Evolutionary conservation across 2,113 vertebrate genomes (phyloP).

Genomic region (Cyrtonyx montezumae): DNA sequence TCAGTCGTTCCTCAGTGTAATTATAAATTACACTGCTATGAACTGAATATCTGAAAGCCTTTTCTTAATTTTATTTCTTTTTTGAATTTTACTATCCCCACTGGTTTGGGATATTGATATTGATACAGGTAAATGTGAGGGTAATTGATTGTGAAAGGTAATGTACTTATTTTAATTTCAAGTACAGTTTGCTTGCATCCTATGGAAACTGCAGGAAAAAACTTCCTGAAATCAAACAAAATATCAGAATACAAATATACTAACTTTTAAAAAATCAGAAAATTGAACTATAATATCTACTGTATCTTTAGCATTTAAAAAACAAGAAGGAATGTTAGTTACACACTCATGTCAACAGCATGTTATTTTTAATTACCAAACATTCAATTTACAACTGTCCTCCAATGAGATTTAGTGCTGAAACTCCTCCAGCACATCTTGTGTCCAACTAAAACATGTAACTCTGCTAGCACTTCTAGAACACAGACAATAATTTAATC

Average conservation of each 20-base stretch:
- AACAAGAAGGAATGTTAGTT: not conserved
- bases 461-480: not conserved
- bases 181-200: not conserved
- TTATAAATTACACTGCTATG: not conserved
- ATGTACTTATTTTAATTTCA: not conserved
- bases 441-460: accelerated
- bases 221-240: not conserved
- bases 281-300: not conserved
- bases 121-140: not conserved
- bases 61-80: not conserved
- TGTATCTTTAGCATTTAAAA: not conserved
- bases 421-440: not conserved
- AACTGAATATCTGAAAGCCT: not conserved
- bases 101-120: not conserved
- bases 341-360: not conserved
- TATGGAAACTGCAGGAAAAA: not conserved
- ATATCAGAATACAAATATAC: not conserved
- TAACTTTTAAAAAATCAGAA: not conserved
- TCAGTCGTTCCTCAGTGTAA: not conserved
- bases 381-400: not conserved
- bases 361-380: not conserved
- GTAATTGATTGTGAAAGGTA: not conserved
- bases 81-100: not conserved
- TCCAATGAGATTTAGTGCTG: not conserved
- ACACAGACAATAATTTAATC: not conserved